Conservation (phyloP, 2,888 invertebrate species). For the Lepidocyrtoides sp. region DNA sequence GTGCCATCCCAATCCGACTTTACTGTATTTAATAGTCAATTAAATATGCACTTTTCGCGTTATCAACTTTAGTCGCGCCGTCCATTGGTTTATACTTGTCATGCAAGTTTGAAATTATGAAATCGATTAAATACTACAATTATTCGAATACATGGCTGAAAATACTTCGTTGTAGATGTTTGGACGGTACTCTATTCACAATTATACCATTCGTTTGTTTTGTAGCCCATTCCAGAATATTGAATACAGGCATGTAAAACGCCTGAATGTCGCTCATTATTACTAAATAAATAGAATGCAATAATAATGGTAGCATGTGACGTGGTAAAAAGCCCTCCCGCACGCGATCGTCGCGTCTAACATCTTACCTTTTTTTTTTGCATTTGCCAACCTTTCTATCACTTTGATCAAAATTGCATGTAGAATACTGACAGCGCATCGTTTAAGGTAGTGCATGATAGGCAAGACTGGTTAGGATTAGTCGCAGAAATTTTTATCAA, state of each 20-base stretch:
- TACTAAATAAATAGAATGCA: constrained; percentile 1
- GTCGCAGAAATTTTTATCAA: background rate
- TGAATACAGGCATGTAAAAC: too few species aligned
- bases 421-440: too few species aligned
- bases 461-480: background rate
- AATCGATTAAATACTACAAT: constrained; percentile 29
- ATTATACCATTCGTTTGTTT: too few species aligned
- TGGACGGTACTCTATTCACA: too few species aligned
- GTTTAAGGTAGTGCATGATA: too few species aligned
- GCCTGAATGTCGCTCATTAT: background rate
- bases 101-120: constrained; percentile 45
- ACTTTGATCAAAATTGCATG: background rate
- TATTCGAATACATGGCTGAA: too few species aligned
- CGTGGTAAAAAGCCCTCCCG: constrained; percentile 15
- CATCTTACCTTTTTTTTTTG: background rate
- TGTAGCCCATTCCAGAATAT: too few species aligned
- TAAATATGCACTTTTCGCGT: background rate
- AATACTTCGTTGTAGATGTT: too few species aligned
- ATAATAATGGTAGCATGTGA: background rate
- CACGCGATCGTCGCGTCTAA: constrained; percentile 14
- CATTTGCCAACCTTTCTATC: constrained; percentile 15
- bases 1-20: background rate
- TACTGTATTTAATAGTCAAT: background rate
- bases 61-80: background rate
- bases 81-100: background rate